Base-by-base conservation (phyloP, 2,888 invertebrate species). In the Cryptocephalus moraei region DNA sequence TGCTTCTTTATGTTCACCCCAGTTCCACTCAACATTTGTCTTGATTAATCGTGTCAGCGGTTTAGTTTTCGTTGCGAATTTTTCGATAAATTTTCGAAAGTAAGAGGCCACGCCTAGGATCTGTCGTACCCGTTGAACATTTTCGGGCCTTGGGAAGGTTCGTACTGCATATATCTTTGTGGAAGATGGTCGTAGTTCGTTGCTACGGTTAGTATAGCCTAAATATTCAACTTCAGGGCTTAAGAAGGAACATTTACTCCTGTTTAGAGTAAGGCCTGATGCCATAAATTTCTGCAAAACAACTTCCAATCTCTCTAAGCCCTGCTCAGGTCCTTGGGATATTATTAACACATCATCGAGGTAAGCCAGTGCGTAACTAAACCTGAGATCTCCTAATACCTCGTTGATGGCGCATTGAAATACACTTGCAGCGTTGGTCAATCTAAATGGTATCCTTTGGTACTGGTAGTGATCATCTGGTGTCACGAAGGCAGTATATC, bases 401-500 rank as follows among this genome's bases (percentile, higher is more conserved):
- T 42, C 39, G 41, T 60, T 56, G 48, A 63, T 55, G n/a, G 57
- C 47, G 3, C 56, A 44, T 41, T 61, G 60, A 46, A 59, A 65
- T 4, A 55, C 56, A 4, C 51, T 47, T 9, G 60, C 58, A 1
- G 63, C 60, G 41, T 62, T 62, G 1, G 50, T 34, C 2, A 63
- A 52, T 8, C 62, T 62, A 41, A 62, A 66, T 6, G 58, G 57
- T 58, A 62, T 55, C 1, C 50, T 32, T 1, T 48, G 33, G 38
- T 51, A 61, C 49, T 63, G 56, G 36, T 49, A 63, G 3, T 59
- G 47, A 3, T 61, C 59, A 34, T 58, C 59, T 0, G 58, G 58
- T 2, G 59, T 64, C 1, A 55, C 53, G 22, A 63, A 58, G 0
- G 57, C 63, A 1, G 61, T 66, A 32, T 60, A 59, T 1, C 41